Evolutionary conservation across 2,113 vertebrate species (phyloP), one percentile per base, ranked within the genome.

Genomic region (Passer montanus): DNA sequence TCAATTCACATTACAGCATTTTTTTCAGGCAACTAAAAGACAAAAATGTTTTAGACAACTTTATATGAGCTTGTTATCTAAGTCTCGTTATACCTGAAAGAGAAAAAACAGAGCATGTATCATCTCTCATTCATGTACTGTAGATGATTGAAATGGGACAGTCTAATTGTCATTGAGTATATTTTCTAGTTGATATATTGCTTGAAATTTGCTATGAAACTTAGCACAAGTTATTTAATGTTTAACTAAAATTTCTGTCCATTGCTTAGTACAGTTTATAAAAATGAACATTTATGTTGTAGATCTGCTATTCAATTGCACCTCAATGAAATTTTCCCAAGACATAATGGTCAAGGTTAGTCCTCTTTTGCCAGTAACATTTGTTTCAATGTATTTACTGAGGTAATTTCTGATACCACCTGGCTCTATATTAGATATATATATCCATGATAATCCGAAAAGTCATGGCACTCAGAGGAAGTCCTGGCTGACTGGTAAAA

Each of bases 11-110:
- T 59, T 75, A 63, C 11, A 64, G 22, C 11, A n/a, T 44, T 31
- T 49, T 81, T 49, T 50, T 44, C n/a, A 44, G 27, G 3, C 8
- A 41, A n/a, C n/a, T n/a, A n/a, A n/a, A n/a, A n/a, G n/a, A n/a
- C n/a, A n/a, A n/a, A n/a, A n/a, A n/a, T n/a, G 5, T 26, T 64
- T 90, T 60, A 75, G 53, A 24, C 3, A 31, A 14, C 33, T 74
- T 77, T 63, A n/a, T 37, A 37, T 72, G 41, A 63, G 3, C 7
- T 75, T 33, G 15, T 62, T 70, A 56, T 31, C 37, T 28, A 75
- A 35, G 20, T 46, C 9, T 69, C 16, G 74, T 76, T 68, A 47
- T 6, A 59, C 1, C 4, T 0, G 0, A 26, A 60, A 43, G 20
- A 47, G 31, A 64, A 93, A 91, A 44, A 70, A 3, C 7, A 46